Evolutionary conservation across 2,113 vertebrate genomes (phyloP), one percentile per base, ranked within the genome.

Genomic region (Helogale parvula): DNA sequence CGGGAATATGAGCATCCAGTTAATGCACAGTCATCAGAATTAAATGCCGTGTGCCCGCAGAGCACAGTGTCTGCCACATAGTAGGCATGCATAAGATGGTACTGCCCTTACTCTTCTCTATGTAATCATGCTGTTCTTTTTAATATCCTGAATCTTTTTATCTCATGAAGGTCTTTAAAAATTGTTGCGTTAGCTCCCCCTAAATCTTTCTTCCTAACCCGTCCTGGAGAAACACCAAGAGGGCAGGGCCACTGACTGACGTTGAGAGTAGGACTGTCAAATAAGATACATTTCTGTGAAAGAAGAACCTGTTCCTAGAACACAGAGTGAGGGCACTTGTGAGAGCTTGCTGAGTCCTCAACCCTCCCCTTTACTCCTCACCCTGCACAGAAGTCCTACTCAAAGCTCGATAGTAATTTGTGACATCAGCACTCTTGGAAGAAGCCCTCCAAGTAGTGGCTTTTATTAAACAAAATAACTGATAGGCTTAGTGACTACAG

Each of bases 261-360:
- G 0, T 93, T 91, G 94, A 94, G 57, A 83, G 71, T 1, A 0
- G 38, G 33, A 45, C 38, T 82, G 52, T 82, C 66, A 88, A 19
- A 23, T 81, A 81, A 97, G 66, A 85, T 41, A 57, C 66, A 63
- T 77, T 77, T 31, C 72, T 68, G 65, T 96, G 92, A 93, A 93
- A 91, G 86, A 96, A 96, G 97, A 97, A 52, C 86, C 33, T 71
- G 79, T 94, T 97, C 93, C 88, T 84, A 94, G 94, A 91, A 87
- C 74, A 93, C 52, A n/a, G 6, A 72, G 52, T 41, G 66, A 96
- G 68, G 63, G n/a, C 3, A 21, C 71, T 80, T 69, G 21, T 45
- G 74, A n/a, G 93, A 74, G 27, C n/a, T 31, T 8, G 45, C 66
- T 33, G 25, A 38, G n/a, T 31, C 0, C 21, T 50, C 27, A 47